Base-by-base conservation (phyloP, 2,797 vertebrate species). In the Myotis vivesi region DNA sequence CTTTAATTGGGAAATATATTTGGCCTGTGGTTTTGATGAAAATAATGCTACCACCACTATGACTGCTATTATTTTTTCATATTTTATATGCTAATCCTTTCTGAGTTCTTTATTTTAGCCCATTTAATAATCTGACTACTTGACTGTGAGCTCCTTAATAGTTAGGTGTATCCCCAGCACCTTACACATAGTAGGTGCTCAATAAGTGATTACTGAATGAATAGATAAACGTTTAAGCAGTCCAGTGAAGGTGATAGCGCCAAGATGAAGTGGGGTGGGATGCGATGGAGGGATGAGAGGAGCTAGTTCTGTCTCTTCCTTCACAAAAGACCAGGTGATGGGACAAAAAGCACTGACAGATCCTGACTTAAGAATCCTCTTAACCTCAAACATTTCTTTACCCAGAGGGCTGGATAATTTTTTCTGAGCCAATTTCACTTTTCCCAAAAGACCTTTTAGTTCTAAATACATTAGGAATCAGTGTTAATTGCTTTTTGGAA, bases 401-500 rank as follows among this genome's bases (percentile, higher is more conserved):
- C 53, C 77, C 71, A 64, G 73, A 94, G 8, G 69, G 77, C 30
- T 87, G 59, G 57, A 53, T 55, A 75, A n/a, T n/a, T 62, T 57
- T 87, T 82, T 93, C 82, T 57, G 71, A 92, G 76, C 51, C 83
- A 87, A 44, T 92, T 81, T 72, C 76, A 94, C 38, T 80, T 72
- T 81, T 64, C 64, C 62, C 68, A 62, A 87, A 91, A 76, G 76
- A 83, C 2, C 28, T 83, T 92, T 80, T 90, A 71, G 87, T 96
- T 96, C 38, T 79, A 95, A 96, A 92, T 82, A 84, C 46, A 92
- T 75, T 81, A 95, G 86, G 82, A 94, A 92, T 95, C 87, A 82
- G 95, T 94, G 92, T 89, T 94, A 92, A 95, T 90, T 95, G 85
- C 85, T 91, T 94, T 91, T 79, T 90, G 82, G 94, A 95, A 91